Evolutionary conservation across 2,888 invertebrate genomes (phyloP).

Genomic region (Acleris sparsana): DNA sequence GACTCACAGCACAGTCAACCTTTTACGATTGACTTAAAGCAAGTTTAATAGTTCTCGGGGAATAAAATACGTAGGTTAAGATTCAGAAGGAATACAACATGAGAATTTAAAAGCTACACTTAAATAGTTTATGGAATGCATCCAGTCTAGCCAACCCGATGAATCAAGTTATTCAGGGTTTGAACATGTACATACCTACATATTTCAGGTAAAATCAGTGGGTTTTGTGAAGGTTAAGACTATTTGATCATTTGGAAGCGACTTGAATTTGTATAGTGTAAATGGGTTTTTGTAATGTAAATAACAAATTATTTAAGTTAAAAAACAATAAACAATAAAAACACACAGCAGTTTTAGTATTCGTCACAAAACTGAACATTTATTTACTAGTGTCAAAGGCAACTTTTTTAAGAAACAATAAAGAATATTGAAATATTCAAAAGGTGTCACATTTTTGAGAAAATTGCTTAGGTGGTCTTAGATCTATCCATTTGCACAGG

Average conservation of each 20-base stretch:
- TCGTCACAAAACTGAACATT: no score
- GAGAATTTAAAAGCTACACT: constrained; percentile 26
- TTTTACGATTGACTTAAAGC: constrained; percentile 56
- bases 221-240: neutral
- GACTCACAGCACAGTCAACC: constrained; percentile 41
- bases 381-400: no score
- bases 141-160: constrained; percentile 28
- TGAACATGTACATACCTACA: neutral
- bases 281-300: no score
- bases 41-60: constrained; percentile 48
- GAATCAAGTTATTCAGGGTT: constrained; percentile 18
- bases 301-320: no score
- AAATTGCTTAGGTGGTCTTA: no score
- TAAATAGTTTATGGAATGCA: constrained; percentile 32
- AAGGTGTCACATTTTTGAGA: no score
- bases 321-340: no score
- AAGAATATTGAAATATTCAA: no score
- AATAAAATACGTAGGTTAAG: constrained; percentile 39
- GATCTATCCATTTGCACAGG: no score
- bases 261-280: no score
- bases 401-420: no score
- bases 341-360: no score
- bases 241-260: neutral
- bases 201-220: neutral
- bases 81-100: constrained; percentile 29